A percentile compares a stretch with the other conserved stretches of the same genome.
Evolutionary conservation across 2,113 vertebrate species (phyloP).

Genomic region (Podarcis cretensis): DNA sequence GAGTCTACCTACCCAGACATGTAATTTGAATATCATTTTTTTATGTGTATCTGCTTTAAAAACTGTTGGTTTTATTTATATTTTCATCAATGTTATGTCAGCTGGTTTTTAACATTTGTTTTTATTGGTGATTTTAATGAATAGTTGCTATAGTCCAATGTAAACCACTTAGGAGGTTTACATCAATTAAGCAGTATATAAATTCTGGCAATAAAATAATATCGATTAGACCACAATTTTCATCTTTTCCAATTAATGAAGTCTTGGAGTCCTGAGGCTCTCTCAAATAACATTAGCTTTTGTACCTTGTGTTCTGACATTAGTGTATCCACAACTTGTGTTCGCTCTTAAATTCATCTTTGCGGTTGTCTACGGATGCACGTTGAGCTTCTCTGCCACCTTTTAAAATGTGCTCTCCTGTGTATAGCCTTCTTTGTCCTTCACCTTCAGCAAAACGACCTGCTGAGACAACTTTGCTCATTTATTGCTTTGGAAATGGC

Average conservation of each 20-base stretch:
- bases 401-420: background rate
- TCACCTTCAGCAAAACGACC: background rate
- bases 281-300: background rate
- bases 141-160: no score
- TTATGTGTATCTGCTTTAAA: no score
- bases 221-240: background rate
- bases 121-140: no score
- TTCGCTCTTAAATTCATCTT: background rate
- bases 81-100: no score
- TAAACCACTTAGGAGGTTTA: no score
- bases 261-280: background rate
- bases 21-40: no score
- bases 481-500: conserved; percentile 48
- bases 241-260: background rate
- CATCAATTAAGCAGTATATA: no score
- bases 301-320: background rate
- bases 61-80: no score
- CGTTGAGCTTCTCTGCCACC: no score
- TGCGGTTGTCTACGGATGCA: background rate
- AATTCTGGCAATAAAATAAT: no score
- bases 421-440: background rate
- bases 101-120: no score
- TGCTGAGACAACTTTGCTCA: background rate
- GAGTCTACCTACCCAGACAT: no score
- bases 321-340: background rate